These are phyloP conservation scores for Cyanocitta stelleri DNA, from an alignment of 2,113 vertebrate genomes.

Conservation along the genomic window DNA sequence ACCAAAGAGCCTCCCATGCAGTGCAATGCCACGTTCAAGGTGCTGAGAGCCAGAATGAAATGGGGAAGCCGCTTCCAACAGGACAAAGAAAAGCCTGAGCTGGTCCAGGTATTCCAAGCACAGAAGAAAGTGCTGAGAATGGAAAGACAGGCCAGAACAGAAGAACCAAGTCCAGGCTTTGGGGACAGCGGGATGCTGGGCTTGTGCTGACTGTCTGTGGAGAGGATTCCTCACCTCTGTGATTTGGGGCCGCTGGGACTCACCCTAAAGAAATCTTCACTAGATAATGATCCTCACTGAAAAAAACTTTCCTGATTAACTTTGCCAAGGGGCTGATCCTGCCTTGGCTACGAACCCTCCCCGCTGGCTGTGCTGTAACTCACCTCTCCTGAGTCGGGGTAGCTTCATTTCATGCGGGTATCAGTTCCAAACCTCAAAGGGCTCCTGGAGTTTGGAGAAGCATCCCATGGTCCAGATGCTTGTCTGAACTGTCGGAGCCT, in stretches of 20 bases:
- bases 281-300: background rate
- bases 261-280: background rate
- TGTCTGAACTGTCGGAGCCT: conserved; percentile 41
- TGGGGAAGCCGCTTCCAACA: background rate
- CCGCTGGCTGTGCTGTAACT: background rate
- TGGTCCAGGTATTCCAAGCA: background rate
- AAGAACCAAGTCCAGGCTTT: background rate
- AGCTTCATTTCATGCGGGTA: conserved; percentile 36
- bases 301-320: background rate
- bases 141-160: background rate
- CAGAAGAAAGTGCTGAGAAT: background rate
- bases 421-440: conserved; percentile 36
- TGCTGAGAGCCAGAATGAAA: background rate
- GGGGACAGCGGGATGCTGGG: background rate
- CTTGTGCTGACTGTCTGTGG: background rate
- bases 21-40: background rate
- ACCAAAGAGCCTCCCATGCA: background rate
- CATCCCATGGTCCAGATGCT: conserved; percentile 19
- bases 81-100: background rate
- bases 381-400: conserved; percentile 20
- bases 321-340: background rate
- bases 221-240: background rate
- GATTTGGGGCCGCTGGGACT: background rate
- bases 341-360: background rate
- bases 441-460: conserved; percentile 36